phyloP scores from a whole-genome alignment of 2,888 invertebrate genomes.

The Cheilosia soror region DNA sequence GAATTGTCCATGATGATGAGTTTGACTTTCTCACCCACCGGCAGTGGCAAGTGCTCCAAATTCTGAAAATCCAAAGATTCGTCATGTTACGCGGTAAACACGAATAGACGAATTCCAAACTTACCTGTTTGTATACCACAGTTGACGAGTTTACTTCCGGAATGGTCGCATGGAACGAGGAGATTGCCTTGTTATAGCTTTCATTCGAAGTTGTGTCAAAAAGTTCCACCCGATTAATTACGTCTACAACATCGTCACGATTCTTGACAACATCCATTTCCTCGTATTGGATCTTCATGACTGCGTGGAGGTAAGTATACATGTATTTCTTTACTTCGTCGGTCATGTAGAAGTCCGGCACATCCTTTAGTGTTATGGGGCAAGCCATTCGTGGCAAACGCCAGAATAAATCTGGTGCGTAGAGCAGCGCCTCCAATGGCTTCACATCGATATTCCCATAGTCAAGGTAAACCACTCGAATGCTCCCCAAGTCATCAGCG shows the following conservation, averaged over 20 bases:
- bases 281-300: conserved; percentile 78
- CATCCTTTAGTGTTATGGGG: conserved; percentile 80
- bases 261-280: conserved; percentile 74
- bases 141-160: conserved; percentile 76
- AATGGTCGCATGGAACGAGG: conserved; percentile 76
- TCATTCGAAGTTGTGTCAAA: conserved; percentile 78
- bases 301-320: conserved; percentile 77
- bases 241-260: conserved; percentile 71
- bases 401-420: conserved; percentile 77
- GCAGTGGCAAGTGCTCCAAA: conserved; percentile 77
- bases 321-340: conserved; percentile 78
- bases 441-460: conserved; percentile 80
- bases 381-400: conserved; percentile 78
- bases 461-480: conserved; percentile 80
- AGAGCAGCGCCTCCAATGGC: conserved; percentile 77
- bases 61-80: conserved; percentile 72
- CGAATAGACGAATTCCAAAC: conserved; percentile 32
- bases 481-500: conserved; percentile 76
- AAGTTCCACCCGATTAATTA: conserved; percentile 78
- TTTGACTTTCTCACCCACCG: conserved; percentile 78
- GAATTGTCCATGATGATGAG: conserved; percentile 81
- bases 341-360: conserved; percentile 78
- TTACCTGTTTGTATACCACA: conserved; percentile 78
- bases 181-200: conserved; percentile 79
- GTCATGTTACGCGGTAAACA: background rate